These are phyloP conservation scores for Chrysocyon brachyurus DNA, from an alignment of 2,797 vertebrate species.

Conservation along the genomic window DNA sequence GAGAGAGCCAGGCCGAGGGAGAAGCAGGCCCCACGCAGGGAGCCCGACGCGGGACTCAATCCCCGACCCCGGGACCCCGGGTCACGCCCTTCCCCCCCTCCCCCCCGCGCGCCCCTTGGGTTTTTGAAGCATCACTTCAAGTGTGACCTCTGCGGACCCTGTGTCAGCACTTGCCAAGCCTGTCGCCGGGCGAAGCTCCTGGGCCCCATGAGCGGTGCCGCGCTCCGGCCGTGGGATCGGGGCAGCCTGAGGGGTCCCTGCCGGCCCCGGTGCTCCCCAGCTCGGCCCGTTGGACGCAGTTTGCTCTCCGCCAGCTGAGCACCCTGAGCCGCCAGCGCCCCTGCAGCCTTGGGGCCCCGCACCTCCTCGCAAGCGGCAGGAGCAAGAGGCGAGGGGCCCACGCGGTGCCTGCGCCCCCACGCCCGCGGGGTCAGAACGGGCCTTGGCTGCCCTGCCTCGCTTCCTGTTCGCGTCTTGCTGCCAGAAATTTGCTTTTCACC, in stretches of 20 bases:
- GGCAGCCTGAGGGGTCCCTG: too few species aligned
- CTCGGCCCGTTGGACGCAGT: too few species aligned
- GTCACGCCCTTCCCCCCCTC: too few species aligned
- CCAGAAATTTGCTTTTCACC: not conserved
- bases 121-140: not conserved
- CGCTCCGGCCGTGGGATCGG: too few species aligned
- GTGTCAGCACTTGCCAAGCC: not conserved
- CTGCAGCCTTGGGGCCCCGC: not conserved
- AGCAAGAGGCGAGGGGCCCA: not conserved
- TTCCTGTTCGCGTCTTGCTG: not conserved
- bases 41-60: too few species aligned
- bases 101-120: too few species aligned
- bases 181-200: not conserved
- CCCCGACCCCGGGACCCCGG: too few species aligned
- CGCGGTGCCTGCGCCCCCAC: not conserved
- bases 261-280: too few species aligned
- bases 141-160: not conserved
- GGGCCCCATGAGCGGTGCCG: not conserved
- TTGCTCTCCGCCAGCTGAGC: too few species aligned
- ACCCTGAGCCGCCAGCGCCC: not conserved
- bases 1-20: too few species aligned
- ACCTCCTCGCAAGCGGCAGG: not conserved
- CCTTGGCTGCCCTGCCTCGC: not conserved
- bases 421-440: not conserved
- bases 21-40: too few species aligned